Percentiles rank a stretch among this genome's conserved stretches.
phyloP scores from a whole-genome alignment of 2,797 vertebrate genomes.

The Peromyscus aztecus region DNA sequence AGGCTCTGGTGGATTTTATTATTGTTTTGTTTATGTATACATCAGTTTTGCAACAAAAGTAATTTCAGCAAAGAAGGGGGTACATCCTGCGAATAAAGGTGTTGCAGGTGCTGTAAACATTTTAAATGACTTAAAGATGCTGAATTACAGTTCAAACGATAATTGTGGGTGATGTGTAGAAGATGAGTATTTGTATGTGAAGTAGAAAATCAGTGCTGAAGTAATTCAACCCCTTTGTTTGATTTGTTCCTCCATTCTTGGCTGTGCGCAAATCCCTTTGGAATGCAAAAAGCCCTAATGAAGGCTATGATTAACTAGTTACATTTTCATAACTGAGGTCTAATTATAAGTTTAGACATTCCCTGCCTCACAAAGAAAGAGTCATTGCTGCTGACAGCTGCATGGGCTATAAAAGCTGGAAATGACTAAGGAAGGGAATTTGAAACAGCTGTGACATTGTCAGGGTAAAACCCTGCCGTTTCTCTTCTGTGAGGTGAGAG shows the following conservation, averaged over 20 bases:
- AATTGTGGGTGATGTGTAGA: not conserved
- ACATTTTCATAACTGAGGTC: slow-evolving; percentile 79
- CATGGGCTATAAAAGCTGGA: slow-evolving; percentile 67
- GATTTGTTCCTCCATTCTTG: not conserved
- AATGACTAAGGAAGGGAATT: slow-evolving; percentile 63
- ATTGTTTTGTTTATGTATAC: not conserved
- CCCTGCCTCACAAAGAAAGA: slow-evolving; percentile 77
- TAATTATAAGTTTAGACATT: slow-evolving; percentile 85
- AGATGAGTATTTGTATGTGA: not conserved
- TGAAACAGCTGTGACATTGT: slow-evolving; percentile 77
- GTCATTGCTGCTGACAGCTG: slow-evolving; percentile 79
- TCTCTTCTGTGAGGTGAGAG: slow-evolving; percentile 61
- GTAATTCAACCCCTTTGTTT: slow-evolving; percentile 40
- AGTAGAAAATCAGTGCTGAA: slow-evolving; percentile 32
- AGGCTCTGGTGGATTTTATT: not conserved
- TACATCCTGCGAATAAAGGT: not conserved
- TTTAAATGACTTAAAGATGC: slow-evolving; percentile 15
- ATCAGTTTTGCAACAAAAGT: not conserved
- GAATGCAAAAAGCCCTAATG: slow-evolving; percentile 62
- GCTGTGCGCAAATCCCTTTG: slow-evolving; percentile 24
- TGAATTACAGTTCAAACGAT: slow-evolving; percentile 11
- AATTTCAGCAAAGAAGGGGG: not conserved
- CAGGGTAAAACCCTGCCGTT: slow-evolving; percentile 54
- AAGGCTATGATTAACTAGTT: slow-evolving; percentile 80
- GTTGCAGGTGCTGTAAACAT: not conserved